These are phyloP conservation scores for Leuciscus waleckii DNA, from an alignment of 2,797 vertebrate species.

Conservation along the genomic window DNA sequence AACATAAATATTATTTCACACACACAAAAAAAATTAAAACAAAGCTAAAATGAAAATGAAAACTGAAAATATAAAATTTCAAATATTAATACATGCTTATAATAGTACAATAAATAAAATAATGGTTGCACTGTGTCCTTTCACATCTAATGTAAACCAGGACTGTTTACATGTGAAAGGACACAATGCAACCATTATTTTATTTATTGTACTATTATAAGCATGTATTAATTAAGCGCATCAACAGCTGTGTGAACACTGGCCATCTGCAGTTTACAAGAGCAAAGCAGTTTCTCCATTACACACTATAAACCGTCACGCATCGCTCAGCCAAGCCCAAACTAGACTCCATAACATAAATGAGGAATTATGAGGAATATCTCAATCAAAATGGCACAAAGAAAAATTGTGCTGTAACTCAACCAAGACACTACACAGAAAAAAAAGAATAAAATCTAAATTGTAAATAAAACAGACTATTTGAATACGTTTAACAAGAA, in stretches of 20 bases:
- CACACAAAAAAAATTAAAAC: too few relatives aligned
- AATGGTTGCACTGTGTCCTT: too few relatives aligned
- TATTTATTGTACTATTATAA: too few relatives aligned
- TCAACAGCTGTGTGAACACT: neutral
- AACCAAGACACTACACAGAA: neutral
- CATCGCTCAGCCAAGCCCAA: neutral
- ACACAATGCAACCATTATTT: too few relatives aligned
- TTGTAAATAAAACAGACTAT: neutral
- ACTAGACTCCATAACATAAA: fast-evolving
- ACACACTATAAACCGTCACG: neutral
- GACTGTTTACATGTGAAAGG: too few relatives aligned
- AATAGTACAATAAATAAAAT: too few relatives aligned
- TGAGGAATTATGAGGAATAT: neutral
- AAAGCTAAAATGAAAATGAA: too few relatives aligned
- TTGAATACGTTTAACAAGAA: neutral
- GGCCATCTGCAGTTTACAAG: neutral
- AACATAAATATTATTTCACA: too few relatives aligned
- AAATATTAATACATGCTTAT: too few relatives aligned
- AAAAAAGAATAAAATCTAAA: neutral
- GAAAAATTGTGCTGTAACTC: neutral
- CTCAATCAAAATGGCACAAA: neutral
- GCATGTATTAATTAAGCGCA: too few relatives aligned
- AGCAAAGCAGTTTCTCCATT: neutral
- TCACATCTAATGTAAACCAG: too few relatives aligned
- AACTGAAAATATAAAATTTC: too few relatives aligned